Evolutionary conservation across 2,113 vertebrate genomes (phyloP).

Genomic region (Epinephelus cyanopodus): DNA sequence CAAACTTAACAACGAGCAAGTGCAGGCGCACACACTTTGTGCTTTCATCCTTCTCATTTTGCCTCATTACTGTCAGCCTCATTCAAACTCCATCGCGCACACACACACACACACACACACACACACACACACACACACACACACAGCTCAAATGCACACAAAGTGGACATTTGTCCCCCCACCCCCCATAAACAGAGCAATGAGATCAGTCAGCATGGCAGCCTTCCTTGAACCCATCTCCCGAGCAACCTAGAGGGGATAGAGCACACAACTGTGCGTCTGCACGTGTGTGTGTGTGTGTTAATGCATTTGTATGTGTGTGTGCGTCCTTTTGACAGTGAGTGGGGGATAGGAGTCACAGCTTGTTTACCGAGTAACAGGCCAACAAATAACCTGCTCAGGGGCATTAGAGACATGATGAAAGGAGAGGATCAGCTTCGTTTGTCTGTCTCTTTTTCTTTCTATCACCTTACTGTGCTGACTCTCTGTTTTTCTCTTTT

Average conservation of each 20-base stretch:
- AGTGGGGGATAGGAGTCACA: constrained; percentile 53
- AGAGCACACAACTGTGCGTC: constrained; percentile 8
- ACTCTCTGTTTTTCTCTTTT: not conserved
- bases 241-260: constrained; percentile 19
- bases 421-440: constrained; percentile 29
- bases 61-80: constrained; percentile 52
- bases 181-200: constrained; percentile 36
- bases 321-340: constrained; percentile 59
- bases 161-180: constrained; percentile 36
- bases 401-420: constrained; percentile 51
- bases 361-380: constrained; percentile 72
- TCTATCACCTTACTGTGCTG: not conserved
- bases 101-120: constrained; percentile 15
- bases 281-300: constrained; percentile 31
- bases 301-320: constrained; percentile 23
- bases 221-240: constrained; percentile 43
- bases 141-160: not conserved
- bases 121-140: constrained; percentile 15
- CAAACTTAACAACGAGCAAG: not conserved
- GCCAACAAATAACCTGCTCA: constrained; percentile 77
- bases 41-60: constrained; percentile 34
- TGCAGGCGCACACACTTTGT: not conserved
- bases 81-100: constrained; percentile 25
- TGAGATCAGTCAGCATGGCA: constrained; percentile 52
- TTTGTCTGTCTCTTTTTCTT: constrained; percentile 8